These are phyloP conservation scores for Babyrousa celebensis DNA, from an alignment of 2,797 vertebrate species.

Conservation along the genomic window DNA sequence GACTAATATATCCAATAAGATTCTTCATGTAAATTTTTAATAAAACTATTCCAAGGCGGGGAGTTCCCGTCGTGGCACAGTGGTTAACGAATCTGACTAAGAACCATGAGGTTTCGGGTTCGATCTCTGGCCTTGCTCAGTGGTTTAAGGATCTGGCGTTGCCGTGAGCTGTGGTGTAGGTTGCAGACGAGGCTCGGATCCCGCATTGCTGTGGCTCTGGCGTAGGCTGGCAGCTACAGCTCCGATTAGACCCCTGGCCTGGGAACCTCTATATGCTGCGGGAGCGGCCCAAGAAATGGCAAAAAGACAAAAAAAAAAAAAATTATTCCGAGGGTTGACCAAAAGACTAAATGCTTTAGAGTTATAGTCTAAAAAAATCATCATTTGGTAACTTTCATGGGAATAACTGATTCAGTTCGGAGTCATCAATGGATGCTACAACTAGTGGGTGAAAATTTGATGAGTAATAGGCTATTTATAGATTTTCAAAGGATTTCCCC, in stretches of 20 bases:
- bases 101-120: too few species aligned
- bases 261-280: too few species aligned
- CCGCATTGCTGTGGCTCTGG: too few species aligned
- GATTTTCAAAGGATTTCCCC: neutral
- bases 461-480: neutral
- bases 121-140: too few species aligned
- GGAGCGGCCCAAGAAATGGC: too few species aligned
- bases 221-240: too few species aligned
- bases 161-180: too few species aligned
- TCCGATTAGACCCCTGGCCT: too few species aligned
- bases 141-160: too few species aligned
- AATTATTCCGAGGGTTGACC: neutral
- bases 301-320: neutral
- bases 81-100: too few species aligned
- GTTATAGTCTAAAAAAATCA: constrained; percentile 40
- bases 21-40: neutral
- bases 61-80: too few species aligned
- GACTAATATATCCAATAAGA: neutral
- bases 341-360: constrained; percentile 34
- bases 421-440: neutral
- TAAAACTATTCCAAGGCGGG: neutral
- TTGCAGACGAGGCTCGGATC: too few species aligned
- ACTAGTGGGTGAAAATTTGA: neutral
- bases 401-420: neutral
- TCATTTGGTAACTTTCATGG: neutral